phyloP scores from a whole-genome alignment of 1,140 invertebrate genomes.

The Drepana arcuata region DNA sequence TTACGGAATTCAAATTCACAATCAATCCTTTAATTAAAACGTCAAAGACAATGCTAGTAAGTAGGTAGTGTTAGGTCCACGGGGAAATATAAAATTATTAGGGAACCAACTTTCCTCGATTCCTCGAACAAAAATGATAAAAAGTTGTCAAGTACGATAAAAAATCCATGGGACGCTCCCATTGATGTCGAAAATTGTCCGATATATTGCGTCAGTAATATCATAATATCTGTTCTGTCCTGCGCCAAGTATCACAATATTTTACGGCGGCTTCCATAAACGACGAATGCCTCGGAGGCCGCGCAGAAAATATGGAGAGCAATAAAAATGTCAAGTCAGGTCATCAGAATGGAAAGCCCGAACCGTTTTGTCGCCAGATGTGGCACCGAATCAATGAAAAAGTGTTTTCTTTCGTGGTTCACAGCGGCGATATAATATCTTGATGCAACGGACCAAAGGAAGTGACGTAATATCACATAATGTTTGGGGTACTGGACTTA shows the following conservation, averaged over 20 bases:
- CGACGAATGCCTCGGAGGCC: slow-evolving; percentile 57
- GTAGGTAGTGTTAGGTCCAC: too few relatives aligned
- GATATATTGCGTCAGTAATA: slow-evolving; percentile 37
- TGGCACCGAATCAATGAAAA: slow-evolving; percentile 68
- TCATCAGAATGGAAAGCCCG: slow-evolving; percentile 67
- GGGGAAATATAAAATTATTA: too few relatives aligned
- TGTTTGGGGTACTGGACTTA: too few relatives aligned
- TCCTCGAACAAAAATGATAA: too few relatives aligned
- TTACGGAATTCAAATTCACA: too few relatives aligned
- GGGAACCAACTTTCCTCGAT: too few relatives aligned
- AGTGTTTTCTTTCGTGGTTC: slow-evolving; percentile 62
- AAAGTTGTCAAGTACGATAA: slow-evolving; percentile 18
- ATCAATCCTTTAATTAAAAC: too few relatives aligned
- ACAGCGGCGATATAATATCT: slow-evolving; percentile 53
- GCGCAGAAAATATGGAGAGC: slow-evolving; percentile 54
- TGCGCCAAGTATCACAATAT: slow-evolving; percentile 55
- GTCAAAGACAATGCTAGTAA: too few relatives aligned
- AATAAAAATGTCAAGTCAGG: slow-evolving; percentile 72
- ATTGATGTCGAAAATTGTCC: slow-evolving; percentile 29
- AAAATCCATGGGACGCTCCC: too few relatives aligned
- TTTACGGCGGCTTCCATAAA: slow-evolving; percentile 50
- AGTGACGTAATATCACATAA: too few relatives aligned
- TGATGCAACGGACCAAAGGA: too few relatives aligned
- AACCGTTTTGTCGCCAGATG: slow-evolving; percentile 65
- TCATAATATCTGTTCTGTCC: slow-evolving; percentile 42